Evolutionary conservation across 1,140 invertebrate species (phyloP), one percentile per base, ranked within the genome.

Genomic region (Trichonephila inaurata): DNA sequence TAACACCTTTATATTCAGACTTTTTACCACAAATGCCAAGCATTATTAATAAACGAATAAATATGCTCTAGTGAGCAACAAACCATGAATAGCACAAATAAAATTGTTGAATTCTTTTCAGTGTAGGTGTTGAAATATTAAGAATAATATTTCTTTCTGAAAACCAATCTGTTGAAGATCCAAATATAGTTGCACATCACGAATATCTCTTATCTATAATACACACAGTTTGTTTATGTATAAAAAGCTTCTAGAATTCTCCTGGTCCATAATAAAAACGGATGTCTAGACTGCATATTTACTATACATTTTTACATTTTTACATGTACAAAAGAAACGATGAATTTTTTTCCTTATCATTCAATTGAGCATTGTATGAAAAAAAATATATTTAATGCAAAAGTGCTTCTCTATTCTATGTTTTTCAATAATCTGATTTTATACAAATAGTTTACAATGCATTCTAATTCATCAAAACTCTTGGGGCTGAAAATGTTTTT

Each of bases 361-460:
- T 77, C 12, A 77, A 18, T 14, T 28, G 72, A 40, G 40, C 10
- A 51, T 19, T 3, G 72, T 14, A 40, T 19, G 1, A 19, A 12
- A 77, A 16, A 77, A 77, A 24, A 77, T 33, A 77, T 24, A 12
- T 69, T 10, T 69, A 12, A 24, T 21, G 28, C n/a, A 69, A 69
- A 69, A 69, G 8, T 69, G n/a, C 8, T 69, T 69, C 24, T 14
- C 24, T 14, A 24, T 12, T 24, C 12, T 21, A 5, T 21, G n/a
- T 69, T 69, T 69, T 24, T 69, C 66, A 24, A 12, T n/a, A 69
- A 69, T 69, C 10, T 69, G 66, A 24, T 69, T 51, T 12, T 69
- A 69, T 28, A 69, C n/a, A 69, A 69, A 69, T n/a, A n/a, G 66
- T 69, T 24, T 69, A 24, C 66, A 69, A 69, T 69, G 24, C 66